A percentile compares a stretch with the other conserved stretches of the same genome.
These are phyloP conservation scores for Scolanthus callimorphus DNA, from an alignment of 92 coral and sea anemone genomes.

Conservation along the genomic window DNA sequence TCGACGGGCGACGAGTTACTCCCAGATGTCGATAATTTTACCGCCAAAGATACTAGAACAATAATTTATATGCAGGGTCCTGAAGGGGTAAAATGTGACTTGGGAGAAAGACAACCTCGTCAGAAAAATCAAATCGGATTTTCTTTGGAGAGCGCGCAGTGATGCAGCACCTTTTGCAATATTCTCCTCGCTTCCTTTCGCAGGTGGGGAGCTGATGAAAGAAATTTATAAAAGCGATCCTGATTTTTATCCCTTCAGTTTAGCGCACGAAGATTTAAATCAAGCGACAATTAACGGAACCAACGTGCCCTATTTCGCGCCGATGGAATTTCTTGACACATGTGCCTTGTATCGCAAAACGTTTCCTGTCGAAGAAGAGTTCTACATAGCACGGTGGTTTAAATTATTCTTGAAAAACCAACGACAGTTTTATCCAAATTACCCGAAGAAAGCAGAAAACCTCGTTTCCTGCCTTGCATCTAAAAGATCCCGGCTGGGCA, in stretches of 20 bases:
- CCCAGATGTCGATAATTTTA: too few relatives aligned
- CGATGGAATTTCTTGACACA: slow-evolving; percentile 33
- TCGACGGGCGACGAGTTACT: too few relatives aligned
- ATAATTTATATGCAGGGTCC: too few relatives aligned
- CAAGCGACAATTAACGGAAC: not conserved
- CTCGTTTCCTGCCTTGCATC: slow-evolving; percentile 64
- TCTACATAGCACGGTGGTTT: slow-evolving; percentile 33
- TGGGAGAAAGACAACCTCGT: too few relatives aligned
- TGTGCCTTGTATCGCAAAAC: slow-evolving; percentile 32
- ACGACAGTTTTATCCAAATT: slow-evolving; percentile 15
- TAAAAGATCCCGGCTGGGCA: slow-evolving; percentile 89
- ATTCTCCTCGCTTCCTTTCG: slow-evolving; percentile 81
- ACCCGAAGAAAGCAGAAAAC: slow-evolving; percentile 40
- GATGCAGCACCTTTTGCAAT: slow-evolving; percentile 62
- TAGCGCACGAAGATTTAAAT: slow-evolving; percentile 17
- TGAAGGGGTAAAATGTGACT: too few relatives aligned
- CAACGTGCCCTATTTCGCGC: slow-evolving; percentile 2
- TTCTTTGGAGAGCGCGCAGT: not conserved
- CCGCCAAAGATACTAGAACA: too few relatives aligned
- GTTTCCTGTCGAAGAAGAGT: slow-evolving; percentile 16
- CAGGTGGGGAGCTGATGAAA: slow-evolving; percentile 71
- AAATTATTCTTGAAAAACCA: slow-evolving; percentile 43
- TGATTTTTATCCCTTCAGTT: slow-evolving; percentile 57
- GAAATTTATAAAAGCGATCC: slow-evolving; percentile 60
- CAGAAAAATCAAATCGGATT: too few relatives aligned